Base-by-base conservation (phyloP, 2,888 invertebrate species). In the Helleia helle region DNA sequence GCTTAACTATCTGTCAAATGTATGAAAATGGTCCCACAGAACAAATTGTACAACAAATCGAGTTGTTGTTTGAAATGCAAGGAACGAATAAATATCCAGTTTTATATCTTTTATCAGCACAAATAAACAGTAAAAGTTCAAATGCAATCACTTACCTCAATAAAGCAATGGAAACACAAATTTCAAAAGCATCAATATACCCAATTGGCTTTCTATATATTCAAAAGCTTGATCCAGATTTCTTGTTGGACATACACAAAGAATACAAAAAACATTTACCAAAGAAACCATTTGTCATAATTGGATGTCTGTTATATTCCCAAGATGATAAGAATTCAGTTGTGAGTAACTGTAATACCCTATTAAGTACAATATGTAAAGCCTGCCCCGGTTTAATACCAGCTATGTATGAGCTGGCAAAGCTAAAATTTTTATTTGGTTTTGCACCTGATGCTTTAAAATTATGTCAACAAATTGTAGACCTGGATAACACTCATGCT, bases 1-100 rank as follows among this genome's bases (percentile, higher is more conserved):
- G 96, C 1, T 77, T 96, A 37, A 94, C 96, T 7, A 73, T 91
- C 3, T 95, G 96, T 65, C 95, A 96, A 68, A 84, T 95, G 55
- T 72, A 87, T 43, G 92, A 94, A 53, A 88, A 88, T 59, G 92
- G 93, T 17, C 80, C 86, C 0, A 87, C 88, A 2, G 91, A 92
- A 25, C 90, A 93, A 58, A 91, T 95, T 0, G 87, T 90, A 6
- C 93, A 95, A 55, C 97, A 98, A 73, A 86, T 97, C 24, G 93
- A 96, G 54, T 90, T 96, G 56, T 79, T 97, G 1, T 88, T 90
- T 62, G 95, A 96, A 71, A 91, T 94, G 71, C 90, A 90, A 52
- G 88, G 90, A 6, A 83, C 87, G 4, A 87, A 87, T 30, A 89
- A 90, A 43, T 85, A 92, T 11, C 91, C 93, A 17, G 75, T 93